A percentile compares a stretch with the other conserved stretches of the same genome.
phyloP scores from a whole-genome alignment of 2,797 vertebrate species.

The Anolis apletophallus region DNA sequence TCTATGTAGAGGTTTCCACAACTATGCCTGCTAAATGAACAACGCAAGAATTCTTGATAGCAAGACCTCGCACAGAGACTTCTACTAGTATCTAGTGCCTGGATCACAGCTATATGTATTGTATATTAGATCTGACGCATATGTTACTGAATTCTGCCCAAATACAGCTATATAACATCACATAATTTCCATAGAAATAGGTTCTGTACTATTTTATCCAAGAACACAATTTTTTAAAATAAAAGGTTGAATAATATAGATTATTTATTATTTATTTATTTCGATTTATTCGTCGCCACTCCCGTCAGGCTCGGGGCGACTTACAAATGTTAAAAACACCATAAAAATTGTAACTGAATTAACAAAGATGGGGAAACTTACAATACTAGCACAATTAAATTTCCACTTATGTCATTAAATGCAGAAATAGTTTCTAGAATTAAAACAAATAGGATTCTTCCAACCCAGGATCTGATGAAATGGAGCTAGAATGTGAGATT shows the following conservation, averaged over 20 bases:
- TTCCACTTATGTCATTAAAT: neutral
- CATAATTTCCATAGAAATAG: neutral
- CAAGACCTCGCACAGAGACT: neutral
- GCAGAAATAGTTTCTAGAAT: neutral
- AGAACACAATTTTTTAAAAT: neutral
- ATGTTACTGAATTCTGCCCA: neutral
- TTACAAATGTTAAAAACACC: no score
- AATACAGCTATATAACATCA: neutral
- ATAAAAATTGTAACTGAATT: neutral
- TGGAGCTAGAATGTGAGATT: neutral
- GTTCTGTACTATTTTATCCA: neutral
- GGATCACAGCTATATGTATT: neutral
- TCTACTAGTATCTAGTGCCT: neutral
- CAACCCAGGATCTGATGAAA: neutral
- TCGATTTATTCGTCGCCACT: no score
- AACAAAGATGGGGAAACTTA: neutral
- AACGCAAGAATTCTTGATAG: neutral
- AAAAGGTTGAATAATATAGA: no score
- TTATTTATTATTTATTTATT: no score
- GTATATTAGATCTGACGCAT: neutral
- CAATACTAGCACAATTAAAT: neutral
- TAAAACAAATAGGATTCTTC: neutral
- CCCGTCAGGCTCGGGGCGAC: no score
- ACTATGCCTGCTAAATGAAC: constrained; percentile 8
- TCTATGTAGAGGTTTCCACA: neutral